These are phyloP conservation scores for Acipenser transmontanus DNA, from an alignment of 2,797 vertebrate species.

Conservation along the genomic window DNA sequence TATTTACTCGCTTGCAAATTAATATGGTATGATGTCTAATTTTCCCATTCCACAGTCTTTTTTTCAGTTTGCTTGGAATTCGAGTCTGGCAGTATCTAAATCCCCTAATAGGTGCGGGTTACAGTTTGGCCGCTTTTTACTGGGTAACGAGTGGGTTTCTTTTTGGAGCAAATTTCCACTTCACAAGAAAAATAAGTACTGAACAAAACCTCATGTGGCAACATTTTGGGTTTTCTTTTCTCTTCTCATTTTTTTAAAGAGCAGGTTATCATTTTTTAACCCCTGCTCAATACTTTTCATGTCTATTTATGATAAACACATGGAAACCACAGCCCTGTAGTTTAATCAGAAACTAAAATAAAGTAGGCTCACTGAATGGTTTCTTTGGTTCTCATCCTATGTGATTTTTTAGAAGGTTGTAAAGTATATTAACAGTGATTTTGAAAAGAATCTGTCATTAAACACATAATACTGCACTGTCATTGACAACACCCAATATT, in stretches of 20 bases:
- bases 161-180: conserved; percentile 42
- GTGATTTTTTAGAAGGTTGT: neutral
- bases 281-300: conserved; percentile 42
- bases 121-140: conserved; percentile 49
- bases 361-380: neutral
- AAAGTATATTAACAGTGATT: neutral
- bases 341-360: conserved; percentile 28
- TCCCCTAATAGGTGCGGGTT: conserved; percentile 69
- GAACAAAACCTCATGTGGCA: conserved; percentile 41
- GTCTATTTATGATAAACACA: conserved; percentile 45
- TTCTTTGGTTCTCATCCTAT: neutral
- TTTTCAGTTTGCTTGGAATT: conserved; percentile 50
- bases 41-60: conserved; percentile 39
- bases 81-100: conserved; percentile 53
- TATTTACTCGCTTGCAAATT: conserved; percentile 51
- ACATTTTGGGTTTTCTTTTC: conserved; percentile 7
- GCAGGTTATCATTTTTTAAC: conserved; percentile 23
- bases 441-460: neutral
- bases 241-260: conserved; percentile 32
- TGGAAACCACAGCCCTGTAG: conserved; percentile 32
- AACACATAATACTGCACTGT: neutral
- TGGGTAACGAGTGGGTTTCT: conserved; percentile 60
- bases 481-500: neutral
- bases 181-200: conserved; percentile 36
- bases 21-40: conserved; percentile 61